phyloP scores from a whole-genome alignment of 2,888 invertebrate genomes.

The Candidula unifasciata region DNA sequence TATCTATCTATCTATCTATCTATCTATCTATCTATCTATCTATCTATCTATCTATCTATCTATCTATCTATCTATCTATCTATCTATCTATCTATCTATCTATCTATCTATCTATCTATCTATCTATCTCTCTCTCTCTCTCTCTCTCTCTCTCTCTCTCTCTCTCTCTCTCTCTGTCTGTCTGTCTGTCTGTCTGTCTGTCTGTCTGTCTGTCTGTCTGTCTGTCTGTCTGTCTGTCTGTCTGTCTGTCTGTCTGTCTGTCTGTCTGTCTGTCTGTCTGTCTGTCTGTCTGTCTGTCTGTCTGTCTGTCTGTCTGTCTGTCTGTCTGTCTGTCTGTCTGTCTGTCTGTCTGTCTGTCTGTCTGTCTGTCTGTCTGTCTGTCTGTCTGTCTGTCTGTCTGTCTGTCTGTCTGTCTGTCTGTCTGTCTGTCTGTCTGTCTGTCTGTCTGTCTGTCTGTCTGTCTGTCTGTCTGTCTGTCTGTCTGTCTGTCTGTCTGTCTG shows the following conservation, averaged over 20 bases:
- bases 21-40: not conserved
- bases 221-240: not conserved
- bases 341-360: not conserved
- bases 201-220: not conserved
- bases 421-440: no score
- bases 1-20: not conserved
- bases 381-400: not conserved
- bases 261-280: not conserved
- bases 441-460: no score
- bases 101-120: not conserved
- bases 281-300: not conserved
- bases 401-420: conserved; percentile 46
- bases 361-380: not conserved
- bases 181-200: not conserved
- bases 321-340: not conserved
- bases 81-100: not conserved
- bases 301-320: not conserved
- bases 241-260: conserved; percentile 46
- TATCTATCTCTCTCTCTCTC: not conserved
- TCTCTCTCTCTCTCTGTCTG: not conserved
- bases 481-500: no score
- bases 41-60: not conserved
- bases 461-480: no score
- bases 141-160: no score
- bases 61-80: not conserved